phyloP scores from a whole-genome alignment of 1,140 invertebrate genomes.

The Ips nitidus region DNA sequence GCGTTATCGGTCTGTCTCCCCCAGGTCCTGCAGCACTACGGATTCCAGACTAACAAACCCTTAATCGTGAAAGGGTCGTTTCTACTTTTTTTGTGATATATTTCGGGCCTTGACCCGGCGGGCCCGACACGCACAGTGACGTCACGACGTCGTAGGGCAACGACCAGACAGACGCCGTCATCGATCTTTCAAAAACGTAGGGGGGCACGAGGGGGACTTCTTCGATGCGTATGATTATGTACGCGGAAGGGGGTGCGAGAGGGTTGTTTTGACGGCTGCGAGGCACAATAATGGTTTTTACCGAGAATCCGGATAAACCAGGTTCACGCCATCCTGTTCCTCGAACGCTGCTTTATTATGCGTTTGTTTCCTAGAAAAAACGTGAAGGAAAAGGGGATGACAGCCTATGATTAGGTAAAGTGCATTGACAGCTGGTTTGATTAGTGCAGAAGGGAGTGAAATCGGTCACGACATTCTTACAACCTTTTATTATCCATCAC shows the following conservation, averaged over 20 bases:
- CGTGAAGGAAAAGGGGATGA: not conserved
- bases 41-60: too few relatives aligned
- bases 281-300: slow-evolving; percentile 16
- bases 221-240: too few relatives aligned
- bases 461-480: too few relatives aligned
- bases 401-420: too few relatives aligned
- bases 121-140: slow-evolving; percentile 6
- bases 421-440: too few relatives aligned
- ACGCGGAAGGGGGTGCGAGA: not conserved
- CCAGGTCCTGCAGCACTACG: too few relatives aligned
- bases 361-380: not conserved
- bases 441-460: too few relatives aligned
- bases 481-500: too few relatives aligned
- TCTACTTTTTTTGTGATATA: not conserved
- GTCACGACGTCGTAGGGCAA: slow-evolving; percentile 10
- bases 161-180: slow-evolving; percentile 21
- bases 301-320: slow-evolving; percentile 2
- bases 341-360: not conserved
- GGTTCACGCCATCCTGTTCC: not conserved
- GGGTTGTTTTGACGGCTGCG: slow-evolving; percentile 19
- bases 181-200: slow-evolving; percentile 13
- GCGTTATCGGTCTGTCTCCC: too few relatives aligned
- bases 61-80: too few relatives aligned
- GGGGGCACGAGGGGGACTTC: not conserved
- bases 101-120: not conserved